Conservation (phyloP, 2,797 vertebrate species). For the Crax fasciolata region DNA sequence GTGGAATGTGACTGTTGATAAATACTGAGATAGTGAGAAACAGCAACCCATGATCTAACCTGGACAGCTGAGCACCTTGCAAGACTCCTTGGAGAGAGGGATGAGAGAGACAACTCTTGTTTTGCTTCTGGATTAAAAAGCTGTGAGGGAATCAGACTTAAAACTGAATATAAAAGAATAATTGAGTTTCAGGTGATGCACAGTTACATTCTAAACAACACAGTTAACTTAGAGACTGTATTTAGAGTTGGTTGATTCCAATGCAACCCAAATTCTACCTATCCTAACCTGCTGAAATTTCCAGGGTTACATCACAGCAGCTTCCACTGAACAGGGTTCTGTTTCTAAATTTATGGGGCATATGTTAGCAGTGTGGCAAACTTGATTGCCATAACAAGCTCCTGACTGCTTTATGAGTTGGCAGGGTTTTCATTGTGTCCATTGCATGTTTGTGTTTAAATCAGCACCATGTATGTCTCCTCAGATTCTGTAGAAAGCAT, state of each 20-base stretch:
- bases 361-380: not conserved
- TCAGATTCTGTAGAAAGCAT: not conserved
- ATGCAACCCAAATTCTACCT: not conserved
- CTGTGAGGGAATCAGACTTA: not conserved
- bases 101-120: not conserved
- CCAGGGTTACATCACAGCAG: not conserved
- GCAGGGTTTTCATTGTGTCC: not conserved
- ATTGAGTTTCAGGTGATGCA: not conserved
- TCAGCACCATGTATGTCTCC: not conserved
- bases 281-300: not conserved
- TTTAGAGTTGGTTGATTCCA: not conserved
- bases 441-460: not conserved
- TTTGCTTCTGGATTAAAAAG: not conserved
- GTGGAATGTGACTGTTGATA: not conserved
- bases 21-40: not conserved
- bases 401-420: not conserved
- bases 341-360: not conserved
- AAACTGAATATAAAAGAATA: not conserved
- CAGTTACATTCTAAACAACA: not conserved
- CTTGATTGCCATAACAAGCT: not conserved
- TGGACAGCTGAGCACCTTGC: not conserved
- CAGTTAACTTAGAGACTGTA: not conserved
- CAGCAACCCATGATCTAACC: not conserved
- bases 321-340: not conserved
- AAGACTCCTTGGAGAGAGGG: not conserved